Percentiles rank a stretch among this genome's conserved stretches.
Conservation (phyloP, 2,797 vertebrate genomes). For the Rhinichthys osculus region DNA sequence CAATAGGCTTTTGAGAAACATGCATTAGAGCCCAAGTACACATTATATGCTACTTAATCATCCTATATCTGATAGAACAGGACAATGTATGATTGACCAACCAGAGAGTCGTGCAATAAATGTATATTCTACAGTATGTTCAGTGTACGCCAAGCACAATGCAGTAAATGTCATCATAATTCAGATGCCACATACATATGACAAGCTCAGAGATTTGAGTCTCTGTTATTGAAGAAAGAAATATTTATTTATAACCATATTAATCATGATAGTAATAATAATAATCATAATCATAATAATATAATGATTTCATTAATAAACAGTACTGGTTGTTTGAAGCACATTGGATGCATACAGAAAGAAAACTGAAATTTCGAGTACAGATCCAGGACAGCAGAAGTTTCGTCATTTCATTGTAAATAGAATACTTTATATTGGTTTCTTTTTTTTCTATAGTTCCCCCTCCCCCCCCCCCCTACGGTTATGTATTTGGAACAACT, state of each 20-base stretch:
- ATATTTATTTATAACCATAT: constrained; percentile 93
- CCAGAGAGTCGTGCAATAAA: neutral
- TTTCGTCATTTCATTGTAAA: constrained; percentile 67
- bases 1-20: neutral
- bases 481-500: constrained; percentile 67
- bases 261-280: constrained; percentile 75
- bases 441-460: constrained; percentile 47
- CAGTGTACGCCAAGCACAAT: neutral
- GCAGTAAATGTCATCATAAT: neutral
- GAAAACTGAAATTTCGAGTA: constrained; percentile 74
- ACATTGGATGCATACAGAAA: constrained; percentile 89
- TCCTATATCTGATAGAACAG: neutral
- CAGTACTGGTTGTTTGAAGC: constrained; percentile 87
- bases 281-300: constrained; percentile 83
- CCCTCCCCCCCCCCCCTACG: constrained; percentile 41
- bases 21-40: neutral
- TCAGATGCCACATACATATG: neutral
- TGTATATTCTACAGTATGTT: neutral
- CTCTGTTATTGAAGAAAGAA: constrained; percentile 88
- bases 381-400: constrained; percentile 68
- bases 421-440: constrained; percentile 64
- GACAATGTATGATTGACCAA: neutral
- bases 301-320: constrained; percentile 80
- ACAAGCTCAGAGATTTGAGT: constrained; percentile 23
- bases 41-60: neutral